Base-by-base conservation (phyloP, 2,888 invertebrate genomes). In the Epistrophella euchroma region DNA sequence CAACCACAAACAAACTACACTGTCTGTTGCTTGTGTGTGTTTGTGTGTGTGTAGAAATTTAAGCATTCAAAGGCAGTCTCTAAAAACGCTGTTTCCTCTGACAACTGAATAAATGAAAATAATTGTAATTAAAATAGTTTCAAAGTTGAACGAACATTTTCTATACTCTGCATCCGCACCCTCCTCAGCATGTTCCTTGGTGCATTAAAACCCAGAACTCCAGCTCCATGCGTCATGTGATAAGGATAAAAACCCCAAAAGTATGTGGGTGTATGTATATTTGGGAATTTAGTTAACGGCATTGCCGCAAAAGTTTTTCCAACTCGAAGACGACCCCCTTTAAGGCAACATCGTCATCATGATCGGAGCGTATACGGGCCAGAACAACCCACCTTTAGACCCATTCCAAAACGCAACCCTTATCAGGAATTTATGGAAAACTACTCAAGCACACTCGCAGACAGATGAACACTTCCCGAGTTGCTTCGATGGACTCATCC, bases 81-180 rank as follows among this genome's bases (percentile, higher is more conserved):
- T 71, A 58, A 75, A 79, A 72, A 75, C 84, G 71, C 66, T 79
- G 66, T 50, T 64, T 25, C 47, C 85, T 80, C 85, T 80, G 80
- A 76, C 85, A 85, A 80, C 75, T 76, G 85, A 80, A 80, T 80
- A 76, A 80, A 85, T 79, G 85, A 80, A 85, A 84, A 73, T 79
- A 84, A 85, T 77, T 85, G 81, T 85, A 80, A 85, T 85, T 85
- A 85, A 85, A 85, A 85, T 80, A 85, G 80, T 85, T 85, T 66
- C 72, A 58, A 77, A 78, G 78, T 78, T 72, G 68, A 76, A 76
- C 52, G 68, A 72, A 72, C 32, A 56, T 58, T 71, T 66, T 32
- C 19, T 15, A 25, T 25, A 9, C 37, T 11, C 2, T 45, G 19
- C n/a, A 28, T 17, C 1, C 6, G 22, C 25, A 55, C 74, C n/a